phyloP scores from a whole-genome alignment of 2,888 invertebrate species.

The Oxyscelio sp. region DNA sequence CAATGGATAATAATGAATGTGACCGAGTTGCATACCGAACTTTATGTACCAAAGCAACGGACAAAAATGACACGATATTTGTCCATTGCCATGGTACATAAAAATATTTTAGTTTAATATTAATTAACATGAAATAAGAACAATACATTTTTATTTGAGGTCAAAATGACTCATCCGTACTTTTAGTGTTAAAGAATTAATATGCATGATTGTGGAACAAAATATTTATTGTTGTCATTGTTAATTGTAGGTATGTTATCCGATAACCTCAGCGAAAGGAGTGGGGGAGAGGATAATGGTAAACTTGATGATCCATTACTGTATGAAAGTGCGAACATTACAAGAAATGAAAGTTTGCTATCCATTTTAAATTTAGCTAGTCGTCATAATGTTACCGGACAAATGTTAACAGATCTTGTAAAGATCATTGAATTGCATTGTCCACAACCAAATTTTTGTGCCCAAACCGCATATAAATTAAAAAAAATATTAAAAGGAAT shows the following conservation, averaged over 20 bases:
- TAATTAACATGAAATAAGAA: no score
- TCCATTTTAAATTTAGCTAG: slow-evolving; percentile 42
- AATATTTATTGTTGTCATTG: no score
- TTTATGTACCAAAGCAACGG: no score
- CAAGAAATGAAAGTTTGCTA: slow-evolving; percentile 54
- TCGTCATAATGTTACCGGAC: slow-evolving; percentile 34
- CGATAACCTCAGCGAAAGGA: not conserved
- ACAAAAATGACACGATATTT: no score
- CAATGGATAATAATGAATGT: no score
- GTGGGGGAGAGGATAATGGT: not conserved
- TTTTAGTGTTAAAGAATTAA: no score
- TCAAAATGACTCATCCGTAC: no score
- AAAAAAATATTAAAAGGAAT: slow-evolving; percentile 41
- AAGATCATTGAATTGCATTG: slow-evolving; percentile 48
- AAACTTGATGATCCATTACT: not conserved
- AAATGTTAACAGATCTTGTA: slow-evolving; percentile 19
- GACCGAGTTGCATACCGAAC: no score
- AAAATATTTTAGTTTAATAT: no score
- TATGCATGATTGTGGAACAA: no score
- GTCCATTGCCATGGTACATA: no score
- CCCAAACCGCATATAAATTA: slow-evolving; percentile 45
- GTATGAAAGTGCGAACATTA: slow-evolving; percentile 52
- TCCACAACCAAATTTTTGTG: slow-evolving; percentile 43
- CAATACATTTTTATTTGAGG: no score
- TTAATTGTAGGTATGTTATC: not conserved